Percentiles rank a stretch among this genome's conserved stretches.
Evolutionary conservation across 2,113 vertebrate species (phyloP).

Genomic region (Chaetops frenatus): DNA sequence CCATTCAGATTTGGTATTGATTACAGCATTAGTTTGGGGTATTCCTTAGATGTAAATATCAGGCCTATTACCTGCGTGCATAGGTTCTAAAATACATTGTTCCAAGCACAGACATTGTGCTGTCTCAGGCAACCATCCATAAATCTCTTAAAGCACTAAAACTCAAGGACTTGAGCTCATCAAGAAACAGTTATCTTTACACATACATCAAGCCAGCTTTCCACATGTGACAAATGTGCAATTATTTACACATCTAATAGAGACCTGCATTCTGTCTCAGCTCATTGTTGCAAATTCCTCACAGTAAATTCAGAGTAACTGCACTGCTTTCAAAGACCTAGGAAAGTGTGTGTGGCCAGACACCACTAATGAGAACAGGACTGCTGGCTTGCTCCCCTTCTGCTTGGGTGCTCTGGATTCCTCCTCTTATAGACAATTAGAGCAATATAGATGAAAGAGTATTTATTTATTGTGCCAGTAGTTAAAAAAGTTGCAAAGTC

Average conservation of each 20-base stretch:
- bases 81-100: neutral
- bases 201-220: neutral
- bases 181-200: conserved; percentile 1
- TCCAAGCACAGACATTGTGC: neutral
- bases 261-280: neutral
- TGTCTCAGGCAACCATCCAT: neutral
- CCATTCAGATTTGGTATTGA: neutral
- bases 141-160: conserved; percentile 18
- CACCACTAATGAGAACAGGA: neutral
- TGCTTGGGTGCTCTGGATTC: neutral
- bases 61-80: neutral
- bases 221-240: neutral
- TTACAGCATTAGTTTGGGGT: neutral
- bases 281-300: neutral
- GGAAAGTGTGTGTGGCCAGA: neutral
- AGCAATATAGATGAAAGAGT: neutral
- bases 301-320: neutral
- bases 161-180: conserved; percentile 20
- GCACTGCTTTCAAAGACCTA: neutral
- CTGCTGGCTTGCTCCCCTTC: neutral
- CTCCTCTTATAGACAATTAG: neutral
- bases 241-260: conserved; percentile 25
- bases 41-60: neutral
- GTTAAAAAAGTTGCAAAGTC: neutral
- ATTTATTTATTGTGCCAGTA: neutral